Conservation (phyloP, 2,797 vertebrate genomes). For the Lepus townsendii region DNA sequence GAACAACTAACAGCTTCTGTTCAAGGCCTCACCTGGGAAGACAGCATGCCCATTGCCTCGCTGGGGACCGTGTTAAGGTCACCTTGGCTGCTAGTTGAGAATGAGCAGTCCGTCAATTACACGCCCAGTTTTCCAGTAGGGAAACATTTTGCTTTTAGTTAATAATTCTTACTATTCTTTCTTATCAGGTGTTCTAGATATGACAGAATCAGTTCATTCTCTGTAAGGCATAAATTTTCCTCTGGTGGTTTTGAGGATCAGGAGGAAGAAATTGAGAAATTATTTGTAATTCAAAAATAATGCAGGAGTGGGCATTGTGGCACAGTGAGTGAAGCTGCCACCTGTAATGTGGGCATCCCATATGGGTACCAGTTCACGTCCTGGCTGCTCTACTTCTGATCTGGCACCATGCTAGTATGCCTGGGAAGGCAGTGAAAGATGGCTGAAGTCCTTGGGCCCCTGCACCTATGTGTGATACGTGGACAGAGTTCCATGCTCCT, state of each 20-base stretch:
- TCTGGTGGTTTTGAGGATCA: neutral
- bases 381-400: too few relatives aligned
- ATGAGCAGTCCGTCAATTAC: conserved; percentile 39
- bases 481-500: too few relatives aligned
- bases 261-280: neutral
- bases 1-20: conserved; percentile 42
- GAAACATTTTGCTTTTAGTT: neutral
- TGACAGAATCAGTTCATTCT: neutral
- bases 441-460: too few relatives aligned
- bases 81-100: conserved; percentile 56
- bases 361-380: too few relatives aligned
- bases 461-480: too few relatives aligned
- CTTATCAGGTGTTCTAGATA: neutral
- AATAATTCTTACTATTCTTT: conserved; percentile 36
- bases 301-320: too few relatives aligned
- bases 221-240: neutral
- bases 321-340: too few relatives aligned
- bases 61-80: neutral
- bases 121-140: neutral
- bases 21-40: conserved; percentile 43
- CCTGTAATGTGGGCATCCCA: too few relatives aligned
- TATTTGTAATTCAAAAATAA: neutral
- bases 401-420: too few relatives aligned
- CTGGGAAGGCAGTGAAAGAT: too few relatives aligned
- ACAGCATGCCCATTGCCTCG: neutral